Evolutionary conservation across 2,888 invertebrate species (phyloP).

Genomic region (Ecliptopera silaceata): DNA sequence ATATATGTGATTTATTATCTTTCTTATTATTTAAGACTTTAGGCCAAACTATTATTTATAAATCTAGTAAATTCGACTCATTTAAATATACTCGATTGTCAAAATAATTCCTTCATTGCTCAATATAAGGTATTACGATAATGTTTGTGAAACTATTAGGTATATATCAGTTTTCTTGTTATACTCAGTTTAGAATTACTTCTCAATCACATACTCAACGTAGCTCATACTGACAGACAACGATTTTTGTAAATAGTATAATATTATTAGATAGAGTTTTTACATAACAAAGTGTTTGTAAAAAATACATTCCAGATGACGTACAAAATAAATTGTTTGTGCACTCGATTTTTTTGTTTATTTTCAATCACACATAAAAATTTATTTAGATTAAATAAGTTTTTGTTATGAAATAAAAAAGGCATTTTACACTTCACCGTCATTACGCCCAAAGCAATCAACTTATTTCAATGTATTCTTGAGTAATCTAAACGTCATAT

Average conservation of each 20-base stretch:
- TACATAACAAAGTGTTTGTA: constrained; percentile 62
- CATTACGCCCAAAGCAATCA: no score
- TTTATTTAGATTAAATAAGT: no score
- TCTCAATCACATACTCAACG: constrained; percentile 69
- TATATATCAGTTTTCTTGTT: constrained; percentile 40
- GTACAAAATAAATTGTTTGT: constrained; percentile 79
- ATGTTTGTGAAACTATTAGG: constrained; percentile 29
- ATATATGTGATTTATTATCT: constrained; percentile 24
- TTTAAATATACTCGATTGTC: constrained; percentile 36
- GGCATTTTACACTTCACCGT: no score
- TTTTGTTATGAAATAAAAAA: no score
- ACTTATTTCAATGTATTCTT: neutral
- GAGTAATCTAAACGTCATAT: no score
- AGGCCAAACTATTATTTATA: constrained; percentile 17
- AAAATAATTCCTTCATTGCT: constrained; percentile 53
- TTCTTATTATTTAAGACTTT: constrained; percentile 18
- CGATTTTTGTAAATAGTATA: constrained; percentile 53
- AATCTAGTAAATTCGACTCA: constrained; percentile 10
- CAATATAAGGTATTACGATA: constrained; percentile 41
- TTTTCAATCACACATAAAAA: constrained; percentile 35
- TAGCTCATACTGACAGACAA: constrained; percentile 45
- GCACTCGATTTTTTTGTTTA: constrained; percentile 68
- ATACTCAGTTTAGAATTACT: constrained; percentile 64
- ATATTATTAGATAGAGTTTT: constrained; percentile 58
- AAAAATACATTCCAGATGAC: constrained; percentile 69